A percentile compares a stretch with the other conserved stretches of the same genome.
Conservation (phyloP, 2,888 invertebrate species). For the Ochropleura plecta region DNA sequence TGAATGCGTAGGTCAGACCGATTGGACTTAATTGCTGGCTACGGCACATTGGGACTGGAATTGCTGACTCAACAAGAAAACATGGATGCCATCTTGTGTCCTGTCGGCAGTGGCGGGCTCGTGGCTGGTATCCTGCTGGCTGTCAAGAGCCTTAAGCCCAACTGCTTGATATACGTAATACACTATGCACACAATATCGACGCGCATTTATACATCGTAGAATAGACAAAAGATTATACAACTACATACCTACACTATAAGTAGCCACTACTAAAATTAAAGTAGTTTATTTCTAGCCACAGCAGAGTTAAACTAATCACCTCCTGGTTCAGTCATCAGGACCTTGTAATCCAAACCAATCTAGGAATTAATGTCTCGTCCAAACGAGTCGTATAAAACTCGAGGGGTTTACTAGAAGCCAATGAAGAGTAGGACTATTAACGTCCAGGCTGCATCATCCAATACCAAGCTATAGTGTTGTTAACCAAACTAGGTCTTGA, state of each 20-base stretch:
- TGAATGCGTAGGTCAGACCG: conserved; percentile 71
- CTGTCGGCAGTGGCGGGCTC: conserved; percentile 76
- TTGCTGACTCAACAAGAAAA: conserved; percentile 74
- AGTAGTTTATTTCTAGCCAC: no score
- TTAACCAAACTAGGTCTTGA: no score
- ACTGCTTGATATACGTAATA: conserved; percentile 75
- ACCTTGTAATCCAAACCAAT: no score
- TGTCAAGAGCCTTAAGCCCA: conserved; percentile 77
- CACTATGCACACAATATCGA: neutral
- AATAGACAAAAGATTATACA: neutral
- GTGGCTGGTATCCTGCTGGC: conserved; percentile 74
- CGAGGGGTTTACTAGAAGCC: no score
- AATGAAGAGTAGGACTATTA: no score
- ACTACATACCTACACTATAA: neutral
- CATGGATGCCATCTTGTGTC: conserved; percentile 76
- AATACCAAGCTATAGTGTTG: no score
- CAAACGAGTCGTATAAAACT: no score
- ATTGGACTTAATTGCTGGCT: conserved; percentile 75
- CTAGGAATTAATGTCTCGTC: no score
- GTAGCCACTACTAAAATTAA: neutral
- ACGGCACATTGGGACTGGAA: conserved; percentile 77
- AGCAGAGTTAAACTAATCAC: no score
- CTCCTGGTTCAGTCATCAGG: no score
- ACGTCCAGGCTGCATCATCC: no score
- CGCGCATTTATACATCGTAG: neutral